Conservation (phyloP, 2,797 vertebrate genomes). For the Platyrinchus mystaceus region DNA sequence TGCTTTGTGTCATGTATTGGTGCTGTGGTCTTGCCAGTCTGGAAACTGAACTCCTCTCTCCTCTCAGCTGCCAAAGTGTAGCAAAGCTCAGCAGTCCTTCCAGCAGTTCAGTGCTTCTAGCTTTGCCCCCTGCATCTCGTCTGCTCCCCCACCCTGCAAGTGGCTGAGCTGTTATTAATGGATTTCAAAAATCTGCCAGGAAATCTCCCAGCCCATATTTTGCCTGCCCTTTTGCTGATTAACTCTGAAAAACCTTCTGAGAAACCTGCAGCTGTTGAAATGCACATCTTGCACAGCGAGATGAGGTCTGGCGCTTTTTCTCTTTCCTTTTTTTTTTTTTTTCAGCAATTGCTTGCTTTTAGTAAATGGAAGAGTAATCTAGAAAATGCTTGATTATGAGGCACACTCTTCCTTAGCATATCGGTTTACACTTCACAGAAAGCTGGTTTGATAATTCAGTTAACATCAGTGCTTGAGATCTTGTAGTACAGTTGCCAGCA, state of each 20-base stretch:
- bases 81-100: background rate
- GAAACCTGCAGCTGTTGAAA: background rate
- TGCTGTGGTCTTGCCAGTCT: background rate
- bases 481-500: background rate
- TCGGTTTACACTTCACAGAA: background rate
- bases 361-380: background rate
- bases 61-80: background rate
- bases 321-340: too few relatives aligned
- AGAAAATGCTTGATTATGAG: background rate
- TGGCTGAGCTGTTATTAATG: background rate
- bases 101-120: background rate
- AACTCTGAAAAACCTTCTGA: background rate
- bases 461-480: background rate
- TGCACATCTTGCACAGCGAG: background rate
- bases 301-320: background rate
- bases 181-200: background rate
- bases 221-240: background rate
- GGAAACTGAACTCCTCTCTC: background rate
- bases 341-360: background rate
- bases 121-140: fast-evolving
- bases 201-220: background rate
- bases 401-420: background rate
- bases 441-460: background rate
- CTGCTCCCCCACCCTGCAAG: background rate
- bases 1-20: background rate